Conservation (phyloP, 1,140 invertebrate species). For the Eumeta japonica region DNA sequence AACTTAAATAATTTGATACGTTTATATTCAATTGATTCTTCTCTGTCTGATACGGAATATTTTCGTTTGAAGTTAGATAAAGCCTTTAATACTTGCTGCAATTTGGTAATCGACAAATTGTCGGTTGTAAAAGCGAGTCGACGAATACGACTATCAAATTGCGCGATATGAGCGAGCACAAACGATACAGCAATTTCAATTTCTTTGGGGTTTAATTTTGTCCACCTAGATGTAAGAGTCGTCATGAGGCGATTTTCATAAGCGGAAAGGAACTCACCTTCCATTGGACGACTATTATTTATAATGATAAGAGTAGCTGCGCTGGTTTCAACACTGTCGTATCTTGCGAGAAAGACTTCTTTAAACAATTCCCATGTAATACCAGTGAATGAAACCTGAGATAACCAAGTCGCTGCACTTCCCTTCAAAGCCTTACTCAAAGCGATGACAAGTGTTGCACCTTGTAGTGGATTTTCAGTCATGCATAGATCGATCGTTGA, state of each 20-base stretch:
- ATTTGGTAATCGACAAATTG: slow-evolving; percentile 1
- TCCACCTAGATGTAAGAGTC: slow-evolving; percentile 7
- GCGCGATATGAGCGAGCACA: slow-evolving; percentile 10
- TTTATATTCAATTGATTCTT: too few relatives aligned
- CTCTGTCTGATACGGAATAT: too few relatives aligned
- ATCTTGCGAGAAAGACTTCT: slow-evolving; percentile 16
- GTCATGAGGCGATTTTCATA: slow-evolving; percentile 7
- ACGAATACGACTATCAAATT: slow-evolving; percentile 9
- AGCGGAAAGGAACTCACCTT: slow-evolving; percentile 7
- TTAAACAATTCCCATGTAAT: slow-evolving; percentile 17
- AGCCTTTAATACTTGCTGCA: slow-evolving; percentile 11
- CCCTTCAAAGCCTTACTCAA: slow-evolving; percentile 12
- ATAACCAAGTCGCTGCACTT: slow-evolving; percentile 16
- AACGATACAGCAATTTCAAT: slow-evolving; percentile 10
- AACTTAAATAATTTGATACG: too few relatives aligned
- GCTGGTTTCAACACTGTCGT: slow-evolving; percentile 14
- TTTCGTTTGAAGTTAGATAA: slow-evolving; percentile 5
- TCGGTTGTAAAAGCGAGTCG: slow-evolving; percentile 11
- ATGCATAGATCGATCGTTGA: slow-evolving; percentile 13
- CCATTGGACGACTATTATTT: slow-evolving; percentile 4
- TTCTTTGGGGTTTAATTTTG: slow-evolving; percentile 7
- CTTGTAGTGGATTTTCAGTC: slow-evolving; percentile 4
- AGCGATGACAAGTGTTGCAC: slow-evolving; percentile 9
- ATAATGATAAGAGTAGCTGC: slow-evolving; percentile 11
- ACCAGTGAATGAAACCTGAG: slow-evolving; percentile 16